Percentiles rank a stretch among this genome's conserved stretches.
phyloP scores from a whole-genome alignment of 1,140 invertebrate species.

The Vollenhovia emeryi region DNA sequence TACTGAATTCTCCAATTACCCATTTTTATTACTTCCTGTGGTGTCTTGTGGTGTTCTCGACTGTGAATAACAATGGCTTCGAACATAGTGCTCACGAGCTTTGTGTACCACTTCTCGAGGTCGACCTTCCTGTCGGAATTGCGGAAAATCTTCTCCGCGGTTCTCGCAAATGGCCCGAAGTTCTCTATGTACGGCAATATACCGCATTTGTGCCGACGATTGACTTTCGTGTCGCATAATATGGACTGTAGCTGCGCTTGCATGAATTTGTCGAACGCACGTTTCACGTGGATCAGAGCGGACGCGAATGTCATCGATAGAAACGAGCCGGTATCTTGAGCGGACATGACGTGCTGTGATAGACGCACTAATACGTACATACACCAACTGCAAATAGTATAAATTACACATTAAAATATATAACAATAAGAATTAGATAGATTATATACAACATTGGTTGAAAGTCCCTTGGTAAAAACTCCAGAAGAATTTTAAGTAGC shows the following conservation, averaged over 20 bases:
- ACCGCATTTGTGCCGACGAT: slow-evolving; percentile 93
- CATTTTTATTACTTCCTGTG: slow-evolving; percentile 97
- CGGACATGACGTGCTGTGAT: slow-evolving; percentile 95
- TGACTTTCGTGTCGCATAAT: slow-evolving; percentile 90
- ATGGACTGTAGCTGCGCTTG: slow-evolving; percentile 94
- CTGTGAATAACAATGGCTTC: slow-evolving; percentile 93
- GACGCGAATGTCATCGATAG: slow-evolving; percentile 96
- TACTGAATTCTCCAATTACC: slow-evolving; percentile 84
- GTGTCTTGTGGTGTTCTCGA: slow-evolving; percentile 96
- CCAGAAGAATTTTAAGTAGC: neutral
- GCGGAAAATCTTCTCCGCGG: slow-evolving; percentile 95
- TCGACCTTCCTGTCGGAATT: slow-evolving; percentile 96
- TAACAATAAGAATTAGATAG: neutral
- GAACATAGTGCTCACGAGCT: slow-evolving; percentile 94
- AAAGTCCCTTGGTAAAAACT: neutral
- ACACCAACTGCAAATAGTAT: slow-evolving; percentile 90
- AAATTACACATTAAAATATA: neutral
- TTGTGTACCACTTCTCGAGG: slow-evolving; percentile 97
- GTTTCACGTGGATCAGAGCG: slow-evolving; percentile 96
- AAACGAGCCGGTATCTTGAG: slow-evolving; percentile 96
- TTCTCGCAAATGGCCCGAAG: slow-evolving; percentile 95
- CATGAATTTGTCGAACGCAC: slow-evolving; percentile 97
- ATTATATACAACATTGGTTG: neutral
- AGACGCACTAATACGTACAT: slow-evolving; percentile 96
- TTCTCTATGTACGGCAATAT: slow-evolving; percentile 96